phyloP scores from a whole-genome alignment of 2,797 vertebrate genomes.

The Cuniculus paca region DNA sequence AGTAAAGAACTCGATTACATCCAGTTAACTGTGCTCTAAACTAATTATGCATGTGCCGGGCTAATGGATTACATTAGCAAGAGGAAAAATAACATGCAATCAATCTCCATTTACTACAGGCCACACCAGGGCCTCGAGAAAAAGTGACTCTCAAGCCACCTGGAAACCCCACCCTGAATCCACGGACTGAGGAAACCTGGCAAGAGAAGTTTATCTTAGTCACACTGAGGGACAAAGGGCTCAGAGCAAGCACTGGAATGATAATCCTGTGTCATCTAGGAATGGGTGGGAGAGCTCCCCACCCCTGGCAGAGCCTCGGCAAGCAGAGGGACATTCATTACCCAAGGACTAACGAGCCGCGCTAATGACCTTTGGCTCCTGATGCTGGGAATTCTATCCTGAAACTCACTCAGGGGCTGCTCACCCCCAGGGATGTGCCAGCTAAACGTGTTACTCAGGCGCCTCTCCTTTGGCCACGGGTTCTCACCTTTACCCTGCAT shows the following conservation, averaged over 20 bases:
- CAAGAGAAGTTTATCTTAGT: conserved; percentile 13
- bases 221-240: neutral
- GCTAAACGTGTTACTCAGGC: fast-evolving
- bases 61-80: conserved; percentile 99
- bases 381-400: neutral
- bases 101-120: conserved; percentile 99
- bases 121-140: conserved; percentile 89
- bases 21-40: conserved; percentile 99
- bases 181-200: conserved; percentile 37
- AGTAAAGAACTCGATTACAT: conserved; percentile 99
- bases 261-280: neutral
- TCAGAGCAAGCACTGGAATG: neutral
- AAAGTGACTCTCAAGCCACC: conserved; percentile 85
- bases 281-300: neutral
- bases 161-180: conserved; percentile 76
- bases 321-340: conserved; percentile 43
- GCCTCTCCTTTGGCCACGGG: fast-evolving
- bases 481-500: neutral
- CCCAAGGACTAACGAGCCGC: neutral
- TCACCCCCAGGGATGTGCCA: neutral
- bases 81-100: conserved; percentile 99
- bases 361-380: neutral
- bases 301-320: neutral
- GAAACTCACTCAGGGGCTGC: no score
- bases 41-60: conserved; percentile 99